Evolutionary conservation across 1,140 invertebrate genomes (phyloP).

Genomic region (Solenopsis fugax): DNA sequence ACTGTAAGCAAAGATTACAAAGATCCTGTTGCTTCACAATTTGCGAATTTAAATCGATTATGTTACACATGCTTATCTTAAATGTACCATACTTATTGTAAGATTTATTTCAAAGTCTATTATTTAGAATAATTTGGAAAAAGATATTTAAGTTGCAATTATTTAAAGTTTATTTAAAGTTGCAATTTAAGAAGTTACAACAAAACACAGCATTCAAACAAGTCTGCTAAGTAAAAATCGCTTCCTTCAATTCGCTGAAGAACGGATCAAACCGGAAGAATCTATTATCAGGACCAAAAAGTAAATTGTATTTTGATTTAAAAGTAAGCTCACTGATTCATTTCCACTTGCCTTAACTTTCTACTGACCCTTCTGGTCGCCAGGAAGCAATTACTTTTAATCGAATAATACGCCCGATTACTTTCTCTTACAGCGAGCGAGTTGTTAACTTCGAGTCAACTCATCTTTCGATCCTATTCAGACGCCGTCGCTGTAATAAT

Average conservation of each 20-base stretch:
- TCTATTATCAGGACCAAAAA: neutral
- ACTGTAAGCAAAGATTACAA: neutral
- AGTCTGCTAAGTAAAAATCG: neutral
- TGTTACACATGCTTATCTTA: neutral
- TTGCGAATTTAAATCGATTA: neutral
- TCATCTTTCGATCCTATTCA: slow-evolving; percentile 21
- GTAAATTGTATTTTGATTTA: slow-evolving; percentile 24
- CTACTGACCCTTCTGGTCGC: slow-evolving; percentile 22
- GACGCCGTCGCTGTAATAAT: slow-evolving; percentile 10
- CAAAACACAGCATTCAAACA: neutral
- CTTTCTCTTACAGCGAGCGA: slow-evolving; percentile 22
- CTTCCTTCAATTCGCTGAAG: neutral
- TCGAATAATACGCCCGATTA: slow-evolving; percentile 51
- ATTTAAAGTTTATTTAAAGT: neutral
- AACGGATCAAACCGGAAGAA: neutral
- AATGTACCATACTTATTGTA: neutral
- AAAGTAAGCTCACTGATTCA: neutral
- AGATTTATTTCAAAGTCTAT: neutral
- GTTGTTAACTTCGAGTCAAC: slow-evolving; percentile 22
- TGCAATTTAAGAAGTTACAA: neutral
- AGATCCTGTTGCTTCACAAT: neutral
- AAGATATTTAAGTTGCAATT: neutral
- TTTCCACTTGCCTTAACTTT: slow-evolving; percentile 11
- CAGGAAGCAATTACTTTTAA: slow-evolving; percentile 37
- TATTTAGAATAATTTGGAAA: neutral